Evolutionary conservation across 1,140 invertebrate species (phyloP), one percentile per base, ranked within the genome.

Genomic region (Rhagoletis pomonella): DNA sequence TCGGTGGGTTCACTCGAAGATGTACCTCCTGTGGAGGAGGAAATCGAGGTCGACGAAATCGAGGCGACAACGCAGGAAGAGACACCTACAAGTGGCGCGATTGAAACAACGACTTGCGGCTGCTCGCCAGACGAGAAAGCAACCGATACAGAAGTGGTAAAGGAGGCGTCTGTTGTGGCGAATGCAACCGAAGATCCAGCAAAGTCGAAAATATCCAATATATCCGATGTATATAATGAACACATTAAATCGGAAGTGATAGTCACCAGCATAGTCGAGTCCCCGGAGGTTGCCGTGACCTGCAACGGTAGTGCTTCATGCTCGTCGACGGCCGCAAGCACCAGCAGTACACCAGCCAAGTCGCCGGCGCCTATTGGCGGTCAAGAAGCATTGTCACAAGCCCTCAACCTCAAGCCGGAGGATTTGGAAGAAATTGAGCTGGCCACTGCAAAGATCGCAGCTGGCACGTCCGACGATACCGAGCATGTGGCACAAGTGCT

Each of bases 401-500:
- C 89, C 17, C 89, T 92, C 1, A 87, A 92, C 42, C 88, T 93
- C 4, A 91, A 91, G 4, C 89, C 89, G 9, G 89, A 90, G 55
- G 90, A 93, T 42, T 90, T 90, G 4, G 93, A 94, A 88, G 95
- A 95, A 88, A 92, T 94, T 44, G 93, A 93, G 50, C 47, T 92
- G 62, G 92, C 89, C 62, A 91, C 89, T 0, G 89, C 88, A 86
- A 92, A 92, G 89, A 89, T 90, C 86, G 87, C 89, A 3, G 86
- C 90, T 19, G 89, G 89, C 86, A 84, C 88, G 6, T 85, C 90
- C 19, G 90, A 91, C 87, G 94, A 94, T 9, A 93, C 95, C 88
- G 94, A 95, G 69, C 95, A 95, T 88, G 94, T 96, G 87, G 93
- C 94, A 86, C 94, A 95, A 87, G 95, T 95, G 86, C 90, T 95